These are phyloP conservation scores for Papilio xuthus DNA, from an alignment of 1,140 invertebrate species.

Conservation along the genomic window DNA sequence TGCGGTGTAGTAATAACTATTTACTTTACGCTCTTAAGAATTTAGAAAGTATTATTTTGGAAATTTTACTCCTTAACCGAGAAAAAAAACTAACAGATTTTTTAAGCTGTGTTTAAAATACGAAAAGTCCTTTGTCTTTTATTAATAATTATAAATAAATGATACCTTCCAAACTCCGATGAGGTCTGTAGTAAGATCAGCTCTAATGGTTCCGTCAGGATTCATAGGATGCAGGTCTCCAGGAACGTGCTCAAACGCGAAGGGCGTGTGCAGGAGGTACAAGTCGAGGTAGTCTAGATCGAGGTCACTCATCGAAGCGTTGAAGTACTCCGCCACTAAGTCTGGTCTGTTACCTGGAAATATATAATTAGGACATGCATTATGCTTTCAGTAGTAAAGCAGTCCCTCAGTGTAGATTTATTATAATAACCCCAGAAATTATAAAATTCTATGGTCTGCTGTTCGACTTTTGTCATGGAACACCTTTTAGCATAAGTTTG, in stretches of 20 bases:
- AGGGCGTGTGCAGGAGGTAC: constrained; percentile 86
- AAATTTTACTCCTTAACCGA: too few species aligned
- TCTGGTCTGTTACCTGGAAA: constrained; percentile 77
- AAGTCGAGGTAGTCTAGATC: constrained; percentile 86
- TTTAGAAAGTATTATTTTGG: too few species aligned
- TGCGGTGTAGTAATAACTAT: too few species aligned
- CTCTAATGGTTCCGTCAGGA: constrained; percentile 84
- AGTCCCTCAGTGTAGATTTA: too few species aligned
- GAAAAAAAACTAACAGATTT: too few species aligned
- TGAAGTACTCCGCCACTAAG: constrained; percentile 83
- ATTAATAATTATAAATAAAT: background rate
- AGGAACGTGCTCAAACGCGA: constrained; percentile 69
- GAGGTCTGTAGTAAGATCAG: constrained; percentile 86
- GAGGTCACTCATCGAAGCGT: constrained; percentile 82
- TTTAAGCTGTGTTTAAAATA: too few species aligned
- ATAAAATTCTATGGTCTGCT: too few species aligned
- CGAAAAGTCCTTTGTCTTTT: background rate
- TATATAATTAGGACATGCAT: background rate
- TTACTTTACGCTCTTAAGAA: too few species aligned
- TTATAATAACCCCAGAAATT: too few species aligned
- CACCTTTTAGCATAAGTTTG: too few species aligned
- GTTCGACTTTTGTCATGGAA: too few species aligned
- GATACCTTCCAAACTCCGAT: constrained; percentile 88
- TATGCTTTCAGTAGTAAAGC: too few species aligned
- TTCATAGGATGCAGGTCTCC: constrained; percentile 77